These are phyloP conservation scores for Lepidostoma basale DNA, from an alignment of 1,140 invertebrate species.

Conservation along the genomic window DNA sequence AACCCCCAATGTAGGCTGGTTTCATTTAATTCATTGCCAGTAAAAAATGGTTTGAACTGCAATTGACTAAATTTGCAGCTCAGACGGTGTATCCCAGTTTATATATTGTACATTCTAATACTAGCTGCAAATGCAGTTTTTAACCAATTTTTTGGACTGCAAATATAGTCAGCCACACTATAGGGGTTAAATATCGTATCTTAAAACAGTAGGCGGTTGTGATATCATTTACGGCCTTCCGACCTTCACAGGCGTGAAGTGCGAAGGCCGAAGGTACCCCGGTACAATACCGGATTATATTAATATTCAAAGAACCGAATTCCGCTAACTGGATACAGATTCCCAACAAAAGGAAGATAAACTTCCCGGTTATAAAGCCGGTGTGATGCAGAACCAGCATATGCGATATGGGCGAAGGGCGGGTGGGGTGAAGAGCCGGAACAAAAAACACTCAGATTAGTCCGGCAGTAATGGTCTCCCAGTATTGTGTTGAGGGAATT, in stretches of 20 bases:
- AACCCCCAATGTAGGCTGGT: too few species aligned
- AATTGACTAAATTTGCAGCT: too few species aligned
- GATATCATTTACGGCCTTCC: too few species aligned
- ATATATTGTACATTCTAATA: too few species aligned
- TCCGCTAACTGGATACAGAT: neutral
- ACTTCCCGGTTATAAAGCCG: neutral
- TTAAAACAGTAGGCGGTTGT: too few species aligned
- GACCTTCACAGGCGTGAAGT: neutral
- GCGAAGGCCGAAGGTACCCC: neutral
- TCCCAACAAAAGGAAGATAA: neutral
- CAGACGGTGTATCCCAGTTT: too few species aligned
- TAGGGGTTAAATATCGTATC: too few species aligned
- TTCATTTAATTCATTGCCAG: too few species aligned
- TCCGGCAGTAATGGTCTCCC: conserved; percentile 16
- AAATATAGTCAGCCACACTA: too few species aligned
- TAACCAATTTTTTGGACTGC: too few species aligned
- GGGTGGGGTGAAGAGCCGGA: neutral
- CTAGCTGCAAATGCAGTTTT: too few species aligned
- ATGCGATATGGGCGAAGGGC: neutral
- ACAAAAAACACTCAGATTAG: conserved; percentile 7
- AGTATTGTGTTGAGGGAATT: conserved; percentile 5
- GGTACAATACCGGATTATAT: neutral
- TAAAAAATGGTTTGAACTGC: too few species aligned
- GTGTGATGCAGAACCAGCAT: conserved; percentile 13
- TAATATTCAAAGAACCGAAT: neutral